Conservation (phyloP, 1,140 invertebrate genomes). For the Laodelphax striatellus region DNA sequence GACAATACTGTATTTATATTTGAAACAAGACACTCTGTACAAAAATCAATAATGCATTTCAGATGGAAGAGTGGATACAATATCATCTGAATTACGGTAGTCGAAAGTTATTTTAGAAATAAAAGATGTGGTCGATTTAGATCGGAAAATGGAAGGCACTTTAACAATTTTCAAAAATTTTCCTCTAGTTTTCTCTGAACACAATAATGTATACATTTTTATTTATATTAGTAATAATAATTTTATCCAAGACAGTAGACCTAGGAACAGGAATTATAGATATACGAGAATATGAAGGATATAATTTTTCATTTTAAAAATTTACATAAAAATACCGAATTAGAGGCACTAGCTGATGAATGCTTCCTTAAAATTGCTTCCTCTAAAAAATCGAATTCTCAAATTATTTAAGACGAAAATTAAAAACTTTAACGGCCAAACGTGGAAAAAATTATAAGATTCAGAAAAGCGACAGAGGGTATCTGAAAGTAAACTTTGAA, state of each 20-base stretch:
- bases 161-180: background rate
- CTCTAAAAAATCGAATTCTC: background rate
- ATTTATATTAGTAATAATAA: background rate
- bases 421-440: background rate
- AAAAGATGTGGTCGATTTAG: background rate
- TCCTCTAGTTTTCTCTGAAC: background rate
- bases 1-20: too few relatives aligned
- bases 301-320: background rate
- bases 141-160: constrained; percentile 1
- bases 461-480: background rate
- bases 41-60: too few relatives aligned
- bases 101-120: too few relatives aligned
- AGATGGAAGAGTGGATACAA: too few relatives aligned
- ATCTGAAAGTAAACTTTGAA: background rate
- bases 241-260: background rate
- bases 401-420: background rate
- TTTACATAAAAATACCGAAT: constrained; percentile 2
- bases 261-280: background rate
- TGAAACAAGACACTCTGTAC: too few relatives aligned
- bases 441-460: background rate
- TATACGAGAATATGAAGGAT: too few relatives aligned
- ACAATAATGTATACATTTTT: background rate
- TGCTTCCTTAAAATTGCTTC: background rate
- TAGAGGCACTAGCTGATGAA: background rate
- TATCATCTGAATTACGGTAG: too few relatives aligned